Evolutionary conservation across 1,140 invertebrate species (phyloP), one percentile per base, ranked within the genome.

Genomic region (Dendroctonus valens): DNA sequence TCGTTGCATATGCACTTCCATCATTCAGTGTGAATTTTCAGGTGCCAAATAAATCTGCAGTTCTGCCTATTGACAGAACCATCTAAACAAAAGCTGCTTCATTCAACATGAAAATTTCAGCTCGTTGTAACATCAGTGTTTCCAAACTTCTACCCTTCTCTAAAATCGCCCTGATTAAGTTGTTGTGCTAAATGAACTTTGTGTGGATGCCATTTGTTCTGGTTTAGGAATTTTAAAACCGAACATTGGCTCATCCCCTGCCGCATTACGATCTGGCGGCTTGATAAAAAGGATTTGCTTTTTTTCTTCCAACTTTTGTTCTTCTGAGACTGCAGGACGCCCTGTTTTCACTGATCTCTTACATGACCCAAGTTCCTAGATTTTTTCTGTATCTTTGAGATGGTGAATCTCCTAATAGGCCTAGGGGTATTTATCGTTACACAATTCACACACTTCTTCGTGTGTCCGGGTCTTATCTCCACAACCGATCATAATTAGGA

Each of bases 401-500:
- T 46, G 42, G 42, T 46, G 8, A 12, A 46, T 46, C 42, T 5
- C 42, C 1, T 46, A 46, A 46, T 46, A 46, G 42, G 7, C n/a
- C 42, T 44, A 44, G 42, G 41, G 44, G 55, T 52, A 59, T 52
- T 52, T 59, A 15, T 49, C 44, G 41, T 66, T 59, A 60, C 59
- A 59, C 39, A 60, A 52, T 5, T 44, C 38, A 60, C 55, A 61
- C 37, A 61, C 44, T 57, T 67, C 58, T 62, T 41, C 9, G 14
- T 49, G 59, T 11, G 58, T 61, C 11, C 58, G 14, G 38, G 44
- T 55, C 51, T 51, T 46, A 62, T 67, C 65, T 53, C 52, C 50
- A 67, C 50, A 61, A 38, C 59, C 58, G 59, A 62, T 54, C 58
- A 67, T 61, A 9, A 67, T 67, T 52, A 67, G 46, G 11, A 67